These are phyloP conservation scores for Hoplostethus atlanticus DNA, from an alignment of 2,797 vertebrate genomes.

Conservation along the genomic window DNA sequence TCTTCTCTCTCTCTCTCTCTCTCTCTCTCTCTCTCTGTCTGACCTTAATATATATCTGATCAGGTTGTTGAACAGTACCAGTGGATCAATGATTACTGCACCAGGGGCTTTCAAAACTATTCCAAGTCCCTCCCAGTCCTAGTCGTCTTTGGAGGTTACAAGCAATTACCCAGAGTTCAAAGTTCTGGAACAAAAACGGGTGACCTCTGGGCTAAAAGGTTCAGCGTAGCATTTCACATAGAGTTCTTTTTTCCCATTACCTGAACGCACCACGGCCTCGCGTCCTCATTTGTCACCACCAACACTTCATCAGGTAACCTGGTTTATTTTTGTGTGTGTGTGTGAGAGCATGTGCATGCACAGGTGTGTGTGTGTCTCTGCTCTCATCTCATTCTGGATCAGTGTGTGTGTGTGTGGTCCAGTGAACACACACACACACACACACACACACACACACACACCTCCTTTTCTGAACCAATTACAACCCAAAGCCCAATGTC, in stretches of 20 bases:
- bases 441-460: no score
- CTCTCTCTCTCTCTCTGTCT: no score
- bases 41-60: no score
- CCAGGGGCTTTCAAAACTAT: no score
- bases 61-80: no score
- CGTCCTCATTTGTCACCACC: slow-evolving; percentile 20
- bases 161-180: no score
- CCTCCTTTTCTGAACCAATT: background rate
- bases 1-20: no score
- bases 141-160: no score
- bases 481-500: background rate
- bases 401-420: background rate
- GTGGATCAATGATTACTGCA: no score
- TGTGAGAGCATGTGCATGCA: background rate
- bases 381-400: slow-evolving; percentile 7
- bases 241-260: slow-evolving; percentile 16
- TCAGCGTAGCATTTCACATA: slow-evolving; percentile 9
- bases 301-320: slow-evolving; percentile 26
- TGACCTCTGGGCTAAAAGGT: background rate
- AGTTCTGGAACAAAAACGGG: no score
- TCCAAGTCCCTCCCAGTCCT: no score
- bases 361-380: background rate
- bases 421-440: no score
- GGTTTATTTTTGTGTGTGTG: slow-evolving; percentile 10
- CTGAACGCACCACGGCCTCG: background rate